Percentiles rank a stretch among this genome's conserved stretches.
Evolutionary conservation across 1,140 invertebrate species (phyloP).

Genomic region (Sycophila sp.): DNA sequence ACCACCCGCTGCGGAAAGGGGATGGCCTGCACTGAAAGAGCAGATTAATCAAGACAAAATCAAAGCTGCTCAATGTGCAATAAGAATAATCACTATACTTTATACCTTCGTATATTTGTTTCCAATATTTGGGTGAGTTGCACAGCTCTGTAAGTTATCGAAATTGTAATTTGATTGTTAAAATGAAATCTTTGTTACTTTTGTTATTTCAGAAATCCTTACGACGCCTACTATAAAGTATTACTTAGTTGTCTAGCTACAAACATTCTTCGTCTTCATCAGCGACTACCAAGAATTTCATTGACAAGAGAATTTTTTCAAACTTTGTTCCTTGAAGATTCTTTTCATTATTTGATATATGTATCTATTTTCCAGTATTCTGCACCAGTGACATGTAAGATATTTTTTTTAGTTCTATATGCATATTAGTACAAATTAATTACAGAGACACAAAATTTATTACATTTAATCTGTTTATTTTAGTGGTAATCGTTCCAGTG

Average conservation of each 20-base stretch:
- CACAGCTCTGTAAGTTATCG: not conserved
- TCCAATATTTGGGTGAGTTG: constrained; percentile 87
- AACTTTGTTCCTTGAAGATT: constrained; percentile 87
- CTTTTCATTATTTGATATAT: constrained; percentile 95
- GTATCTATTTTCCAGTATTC: constrained; percentile 93
- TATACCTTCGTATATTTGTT: constrained; percentile 87
- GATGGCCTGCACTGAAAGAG: constrained; percentile 73
- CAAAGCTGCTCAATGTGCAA: constrained; percentile 84
- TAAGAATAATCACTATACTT: constrained; percentile 82
- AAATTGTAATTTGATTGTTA: not conserved
- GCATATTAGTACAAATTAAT: not conserved
- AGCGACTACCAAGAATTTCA: constrained; percentile 85
- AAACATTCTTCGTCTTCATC: constrained; percentile 92
- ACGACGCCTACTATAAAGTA: constrained; percentile 90
- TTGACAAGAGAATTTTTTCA: constrained; percentile 84
- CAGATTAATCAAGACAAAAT: constrained; percentile 86
- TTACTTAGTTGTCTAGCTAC: constrained; percentile 91
- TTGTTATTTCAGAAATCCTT: constrained; percentile 75
- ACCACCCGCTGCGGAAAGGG: constrained; percentile 53
- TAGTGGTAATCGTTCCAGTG: constrained; percentile 90
- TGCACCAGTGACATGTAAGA: constrained; percentile 87
- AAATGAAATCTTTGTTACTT: constrained; percentile 8
- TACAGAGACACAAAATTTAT: not conserved
- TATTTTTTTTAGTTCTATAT: not conserved
- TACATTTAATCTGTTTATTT: constrained; percentile 27